Evolutionary conservation across 2,888 invertebrate genomes (phyloP).

Genomic region (Xylota sylvarum): DNA sequence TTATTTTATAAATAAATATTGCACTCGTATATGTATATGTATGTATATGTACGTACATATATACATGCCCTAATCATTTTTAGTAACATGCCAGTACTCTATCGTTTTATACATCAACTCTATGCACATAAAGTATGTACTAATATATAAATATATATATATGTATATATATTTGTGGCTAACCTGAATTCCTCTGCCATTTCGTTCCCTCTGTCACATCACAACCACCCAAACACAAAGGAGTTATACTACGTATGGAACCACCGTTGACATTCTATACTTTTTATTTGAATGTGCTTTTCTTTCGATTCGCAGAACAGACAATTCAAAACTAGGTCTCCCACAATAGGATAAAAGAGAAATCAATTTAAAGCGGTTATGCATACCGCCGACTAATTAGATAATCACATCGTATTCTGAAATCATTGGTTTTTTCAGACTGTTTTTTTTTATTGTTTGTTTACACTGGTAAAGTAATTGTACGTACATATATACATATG

Average conservation of each 20-base stretch:
- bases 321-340: constrained; percentile 62
- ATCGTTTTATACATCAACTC: too few relatives aligned
- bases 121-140: too few relatives aligned
- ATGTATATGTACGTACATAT: too few relatives aligned
- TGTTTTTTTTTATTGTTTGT: neutral
- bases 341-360: constrained; percentile 42
- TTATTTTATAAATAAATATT: too few relatives aligned
- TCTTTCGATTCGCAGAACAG: constrained; percentile 47
- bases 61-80: too few relatives aligned
- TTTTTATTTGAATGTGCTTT: constrained; percentile 46
- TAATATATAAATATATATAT: too few relatives aligned
- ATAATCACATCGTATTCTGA: neutral
- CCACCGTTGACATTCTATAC: constrained; percentile 21
- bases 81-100: too few relatives aligned
- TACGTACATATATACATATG: neutral
- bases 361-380: constrained; percentile 40
- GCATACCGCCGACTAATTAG: constrained; percentile 1
- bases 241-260: neutral
- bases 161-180: neutral
- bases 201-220: constrained; percentile 21
- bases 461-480: too few relatives aligned
- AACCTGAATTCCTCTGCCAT: constrained; percentile 30
- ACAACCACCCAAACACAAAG: neutral
- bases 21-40: too few relatives aligned
- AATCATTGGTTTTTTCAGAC: too few relatives aligned